Base-by-base conservation (phyloP, 2,113 vertebrate species). In the Numida meleagris region DNA sequence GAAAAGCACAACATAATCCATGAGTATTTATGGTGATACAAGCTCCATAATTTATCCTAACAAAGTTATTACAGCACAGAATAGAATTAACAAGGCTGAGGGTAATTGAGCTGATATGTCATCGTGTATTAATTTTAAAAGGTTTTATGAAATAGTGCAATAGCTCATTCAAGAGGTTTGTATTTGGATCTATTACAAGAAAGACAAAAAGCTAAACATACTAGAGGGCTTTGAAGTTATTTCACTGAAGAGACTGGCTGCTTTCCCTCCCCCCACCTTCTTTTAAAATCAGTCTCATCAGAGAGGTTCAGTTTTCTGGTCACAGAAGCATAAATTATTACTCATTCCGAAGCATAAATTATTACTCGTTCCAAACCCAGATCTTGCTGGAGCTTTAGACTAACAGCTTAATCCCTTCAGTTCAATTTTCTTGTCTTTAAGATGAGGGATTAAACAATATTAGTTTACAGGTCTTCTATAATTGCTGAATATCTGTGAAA, bases 1-100 rank as follows among this genome's bases (percentile, higher is more conserved):
- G 14, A 57, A 68, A 95, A 96, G 90, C 74, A 59, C 63, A 90
- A 27, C 38, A 65, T 61, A 58, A 97, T 84, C 75, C 93, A 84
- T 27, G 16, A 16, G 20, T 96, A 95, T 96, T 97, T 96, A 95
- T 57, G 71, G 43, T 85, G 82, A 40, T 71, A 95, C 89, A 94
- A 43, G 65, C 57, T 96, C 95, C 67, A 58, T 88, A 96, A 97
- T 94, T 93, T 94, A 92, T 96, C 72, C 72, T 94, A 95, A 95
- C 94, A 95, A 97, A 97, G 95, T 85, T 88, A 96, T 78, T 95
- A 92, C 27, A 86, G 75, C 84, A 94, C 48, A 83, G 43, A 94
- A 92, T 9, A 61, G 34, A 96, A 96, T 96, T 94, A 97, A 97
- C 16, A 71, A 95, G 75, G 66, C 77, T 91, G 81, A 97, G 87